phyloP scores from a whole-genome alignment of 2,888 invertebrate genomes.

The Heteromurus nitidus region DNA sequence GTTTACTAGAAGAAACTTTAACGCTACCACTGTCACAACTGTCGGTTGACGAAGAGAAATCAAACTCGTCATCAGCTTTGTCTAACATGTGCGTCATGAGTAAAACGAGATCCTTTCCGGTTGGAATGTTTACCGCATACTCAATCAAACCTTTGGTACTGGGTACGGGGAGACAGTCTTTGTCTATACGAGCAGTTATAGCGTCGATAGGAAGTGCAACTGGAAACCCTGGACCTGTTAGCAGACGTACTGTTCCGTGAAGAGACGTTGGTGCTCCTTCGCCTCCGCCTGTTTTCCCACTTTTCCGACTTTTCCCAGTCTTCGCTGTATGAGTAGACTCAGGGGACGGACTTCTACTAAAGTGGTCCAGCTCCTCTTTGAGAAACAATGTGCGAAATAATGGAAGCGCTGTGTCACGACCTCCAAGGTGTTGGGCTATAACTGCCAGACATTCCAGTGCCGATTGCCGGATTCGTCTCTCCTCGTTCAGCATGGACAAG shows the following conservation, averaged over 20 bases:
- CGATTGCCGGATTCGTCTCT: slow-evolving; percentile 85
- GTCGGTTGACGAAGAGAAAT: slow-evolving; percentile 51
- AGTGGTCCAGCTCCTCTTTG: slow-evolving; percentile 46
- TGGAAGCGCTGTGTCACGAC: slow-evolving; percentile 50
- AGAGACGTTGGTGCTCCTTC: slow-evolving; percentile 35
- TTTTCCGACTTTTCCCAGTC: slow-evolving; percentile 27
- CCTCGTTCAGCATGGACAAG: slow-evolving; percentile 79
- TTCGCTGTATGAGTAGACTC: slow-evolving; percentile 26
- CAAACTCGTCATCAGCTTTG: slow-evolving; percentile 57
- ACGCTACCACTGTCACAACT: slow-evolving; percentile 44
- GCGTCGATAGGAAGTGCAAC: slow-evolving; percentile 54
- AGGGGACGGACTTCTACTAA: slow-evolving; percentile 49
- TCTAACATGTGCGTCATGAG: slow-evolving; percentile 63
- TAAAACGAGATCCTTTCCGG: slow-evolving; percentile 56
- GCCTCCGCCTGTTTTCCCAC: slow-evolving; percentile 1
- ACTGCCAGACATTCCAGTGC: slow-evolving; percentile 87
- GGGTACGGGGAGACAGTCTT: slow-evolving; percentile 53
- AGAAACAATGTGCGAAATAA: slow-evolving; percentile 50
- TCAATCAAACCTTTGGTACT: slow-evolving; percentile 61
- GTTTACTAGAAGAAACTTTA: slow-evolving; percentile 11
- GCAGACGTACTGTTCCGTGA: slow-evolving; percentile 44
- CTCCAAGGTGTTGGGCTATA: slow-evolving; percentile 79
- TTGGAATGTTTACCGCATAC: slow-evolving; percentile 62
- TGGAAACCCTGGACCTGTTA: slow-evolving; percentile 50
- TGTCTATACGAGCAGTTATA: slow-evolving; percentile 53